Conservation (phyloP, 2,797 vertebrate species). For the Esox lucius region DNA sequence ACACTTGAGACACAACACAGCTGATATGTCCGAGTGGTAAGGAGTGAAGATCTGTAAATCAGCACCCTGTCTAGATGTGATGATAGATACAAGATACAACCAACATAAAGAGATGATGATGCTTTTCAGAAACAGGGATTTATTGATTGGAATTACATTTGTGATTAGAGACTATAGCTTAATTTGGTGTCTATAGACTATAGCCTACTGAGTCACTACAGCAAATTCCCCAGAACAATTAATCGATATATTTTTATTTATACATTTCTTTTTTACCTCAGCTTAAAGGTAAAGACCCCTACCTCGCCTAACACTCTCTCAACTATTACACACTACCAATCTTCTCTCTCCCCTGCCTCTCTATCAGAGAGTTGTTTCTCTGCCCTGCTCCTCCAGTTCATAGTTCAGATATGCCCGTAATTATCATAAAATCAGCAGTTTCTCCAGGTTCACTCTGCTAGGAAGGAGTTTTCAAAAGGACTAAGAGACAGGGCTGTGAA, state of each 20-base stretch:
- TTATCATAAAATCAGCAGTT: too few relatives aligned
- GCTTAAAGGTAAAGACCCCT: constrained; percentile 27
- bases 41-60: too few relatives aligned
- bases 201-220: neutral
- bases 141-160: too few relatives aligned
- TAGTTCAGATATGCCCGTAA: too few relatives aligned
- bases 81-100: neutral
- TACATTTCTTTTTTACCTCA: too few relatives aligned
- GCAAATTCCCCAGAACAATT: neutral
- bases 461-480: too few relatives aligned
- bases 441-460: too few relatives aligned
- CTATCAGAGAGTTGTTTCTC: constrained; percentile 16
- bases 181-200: neutral
- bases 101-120: neutral
- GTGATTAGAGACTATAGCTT: neutral
- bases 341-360: constrained; percentile 13
- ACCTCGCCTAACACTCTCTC: constrained; percentile 28
- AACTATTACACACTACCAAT: constrained; percentile 25
- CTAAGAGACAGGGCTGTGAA: too few relatives aligned
- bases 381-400: too few relatives aligned
- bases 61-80: too few relatives aligned
- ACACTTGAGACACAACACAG: too few relatives aligned
- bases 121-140: neutral
- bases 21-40: too few relatives aligned
- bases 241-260: neutral